phyloP scores from a whole-genome alignment of 2,797 vertebrate genomes.

The Trematomus bernacchii region DNA sequence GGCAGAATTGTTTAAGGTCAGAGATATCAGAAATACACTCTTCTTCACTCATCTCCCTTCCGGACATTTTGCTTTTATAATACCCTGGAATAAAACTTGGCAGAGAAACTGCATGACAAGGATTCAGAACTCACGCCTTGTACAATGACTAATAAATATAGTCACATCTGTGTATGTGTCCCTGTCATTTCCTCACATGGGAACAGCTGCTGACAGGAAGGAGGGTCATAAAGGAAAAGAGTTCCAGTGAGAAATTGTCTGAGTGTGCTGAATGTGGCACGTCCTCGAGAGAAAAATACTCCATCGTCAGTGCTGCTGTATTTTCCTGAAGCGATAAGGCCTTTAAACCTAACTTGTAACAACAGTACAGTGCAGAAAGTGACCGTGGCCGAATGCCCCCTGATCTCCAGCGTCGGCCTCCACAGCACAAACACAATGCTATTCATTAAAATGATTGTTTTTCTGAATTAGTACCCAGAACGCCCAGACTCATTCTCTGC shows the following conservation, averaged over 20 bases:
- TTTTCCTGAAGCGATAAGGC: not conserved
- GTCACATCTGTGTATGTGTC: slow-evolving; percentile 33
- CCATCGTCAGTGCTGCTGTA: not conserved
- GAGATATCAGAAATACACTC: slow-evolving; percentile 59
- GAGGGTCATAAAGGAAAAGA: not conserved
- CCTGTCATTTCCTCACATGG: slow-evolving; percentile 46
- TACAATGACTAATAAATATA: slow-evolving; percentile 46
- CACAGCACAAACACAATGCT: slow-evolving; percentile 46
- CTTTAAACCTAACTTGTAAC: slow-evolving; percentile 21
- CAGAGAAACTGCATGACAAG: slow-evolving; percentile 39
- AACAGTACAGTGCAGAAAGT: slow-evolving; percentile 1
- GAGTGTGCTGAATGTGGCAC: slow-evolving; percentile 23
- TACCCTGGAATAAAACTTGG: slow-evolving; percentile 54
- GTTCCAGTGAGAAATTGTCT: slow-evolving; percentile 19
- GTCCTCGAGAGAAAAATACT: slow-evolving; percentile 1
- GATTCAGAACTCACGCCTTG: slow-evolving; percentile 41
- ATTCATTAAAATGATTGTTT: slow-evolving; percentile 68
- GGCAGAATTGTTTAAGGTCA: slow-evolving; percentile 71
- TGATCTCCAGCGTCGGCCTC: not conserved
- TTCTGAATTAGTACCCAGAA: slow-evolving; percentile 55
- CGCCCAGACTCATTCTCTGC: slow-evolving; percentile 47
- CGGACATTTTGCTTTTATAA: slow-evolving; percentile 57
- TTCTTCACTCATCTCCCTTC: slow-evolving; percentile 52
- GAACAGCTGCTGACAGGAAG: slow-evolving; percentile 50
- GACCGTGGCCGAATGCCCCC: not conserved